Percentiles rank a stretch among this genome's conserved stretches.
phyloP scores from a whole-genome alignment of 1,140 invertebrate species.

The Carposina sasakii region DNA sequence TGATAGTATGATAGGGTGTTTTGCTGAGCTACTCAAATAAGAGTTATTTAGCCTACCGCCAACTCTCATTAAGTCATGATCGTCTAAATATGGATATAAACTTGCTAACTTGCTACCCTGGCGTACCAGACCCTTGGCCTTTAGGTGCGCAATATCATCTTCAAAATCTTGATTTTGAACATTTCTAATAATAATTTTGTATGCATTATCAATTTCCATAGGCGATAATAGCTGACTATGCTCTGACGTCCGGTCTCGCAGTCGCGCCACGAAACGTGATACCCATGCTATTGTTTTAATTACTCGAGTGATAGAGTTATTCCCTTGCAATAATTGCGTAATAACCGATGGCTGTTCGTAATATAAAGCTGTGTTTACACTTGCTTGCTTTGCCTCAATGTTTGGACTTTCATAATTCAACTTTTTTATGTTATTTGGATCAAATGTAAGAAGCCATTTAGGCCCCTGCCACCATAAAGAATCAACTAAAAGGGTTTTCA shows the following conservation, averaged over 20 bases:
- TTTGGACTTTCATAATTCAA: too few relatives aligned
- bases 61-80: conserved; percentile 39
- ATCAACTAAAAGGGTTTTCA: background rate
- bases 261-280: conserved; percentile 9
- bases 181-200: conserved; percentile 17
- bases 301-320: conserved; percentile 13
- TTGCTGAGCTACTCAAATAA: conserved; percentile 1
- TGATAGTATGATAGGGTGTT: conserved; percentile 17
- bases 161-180: conserved; percentile 12
- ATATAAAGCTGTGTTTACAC: too few relatives aligned
- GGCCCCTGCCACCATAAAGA: background rate
- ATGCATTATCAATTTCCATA: conserved; percentile 11
- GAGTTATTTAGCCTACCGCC: conserved; percentile 43
- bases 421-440: too few relatives aligned
- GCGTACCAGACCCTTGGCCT: background rate
- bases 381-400: too few relatives aligned
- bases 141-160: conserved; percentile 5
- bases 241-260: conserved; percentile 3
- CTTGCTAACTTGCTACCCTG: conserved; percentile 12
- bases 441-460: too few relatives aligned
- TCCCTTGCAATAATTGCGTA: conserved; percentile 6
- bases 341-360: too few relatives aligned
- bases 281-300: conserved; percentile 14
- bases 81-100: conserved; percentile 50
- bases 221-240: conserved; percentile 10